These are phyloP conservation scores for Drosophila barbarae DNA, from an alignment of 2,888 invertebrate genomes.

Conservation along the genomic window DNA sequence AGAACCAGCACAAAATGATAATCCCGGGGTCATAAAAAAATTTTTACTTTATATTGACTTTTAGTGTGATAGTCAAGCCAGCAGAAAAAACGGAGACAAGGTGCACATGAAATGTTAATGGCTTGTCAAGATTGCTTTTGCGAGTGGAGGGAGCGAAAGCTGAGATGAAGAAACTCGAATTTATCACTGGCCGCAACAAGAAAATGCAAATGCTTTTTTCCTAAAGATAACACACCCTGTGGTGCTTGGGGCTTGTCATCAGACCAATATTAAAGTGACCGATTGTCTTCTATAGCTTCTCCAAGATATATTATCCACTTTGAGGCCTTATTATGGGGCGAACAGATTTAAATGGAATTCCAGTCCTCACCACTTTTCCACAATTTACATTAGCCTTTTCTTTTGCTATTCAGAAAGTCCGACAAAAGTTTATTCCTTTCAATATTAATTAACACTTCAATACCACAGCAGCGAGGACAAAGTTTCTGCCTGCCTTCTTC, in stretches of 20 bases:
- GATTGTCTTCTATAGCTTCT: neutral
- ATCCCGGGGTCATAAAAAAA: slow-evolving; percentile 73
- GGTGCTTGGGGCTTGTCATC: neutral
- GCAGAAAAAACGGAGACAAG: slow-evolving; percentile 59
- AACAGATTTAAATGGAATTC: slow-evolving; percentile 9
- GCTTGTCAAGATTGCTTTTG: slow-evolving; percentile 68
- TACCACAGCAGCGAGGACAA: slow-evolving; percentile 68
- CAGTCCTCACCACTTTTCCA: slow-evolving; percentile 7
- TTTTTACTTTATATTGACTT: slow-evolving; percentile 74
- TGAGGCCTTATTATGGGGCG: neutral
- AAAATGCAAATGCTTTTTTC: slow-evolving; percentile 47
- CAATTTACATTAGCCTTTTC: slow-evolving; percentile 13
- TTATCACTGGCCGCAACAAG: slow-evolving; percentile 50
- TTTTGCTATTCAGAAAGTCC: slow-evolving; percentile 68
- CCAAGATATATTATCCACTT: neutral
- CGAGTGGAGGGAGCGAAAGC: slow-evolving; percentile 16
- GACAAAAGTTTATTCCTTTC: slow-evolving; percentile 77
- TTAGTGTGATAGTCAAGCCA: slow-evolving; percentile 68
- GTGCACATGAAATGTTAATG: slow-evolving; percentile 75
- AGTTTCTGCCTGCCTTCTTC: slow-evolving; percentile 49
- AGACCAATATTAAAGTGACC: slow-evolving; percentile 5
- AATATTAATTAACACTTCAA: slow-evolving; percentile 79
- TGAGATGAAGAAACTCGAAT: slow-evolving; percentile 40
- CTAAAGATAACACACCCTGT: neutral
- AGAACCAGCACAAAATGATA: slow-evolving; percentile 64